These are phyloP conservation scores for Campoplex capitator DNA, from an alignment of 2,888 invertebrate genomes.

Conservation along the genomic window DNA sequence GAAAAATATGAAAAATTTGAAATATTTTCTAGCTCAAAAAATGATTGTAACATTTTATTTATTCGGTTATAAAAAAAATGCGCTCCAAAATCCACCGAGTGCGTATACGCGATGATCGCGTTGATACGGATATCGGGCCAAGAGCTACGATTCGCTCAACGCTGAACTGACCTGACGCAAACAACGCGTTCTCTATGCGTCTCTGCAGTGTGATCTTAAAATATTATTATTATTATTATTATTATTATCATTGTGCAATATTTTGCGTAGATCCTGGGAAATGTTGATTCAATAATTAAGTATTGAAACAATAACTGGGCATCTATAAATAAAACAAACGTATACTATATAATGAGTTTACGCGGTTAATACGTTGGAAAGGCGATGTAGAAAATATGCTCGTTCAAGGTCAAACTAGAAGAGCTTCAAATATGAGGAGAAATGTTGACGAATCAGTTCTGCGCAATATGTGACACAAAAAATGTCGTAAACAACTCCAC, in stretches of 20 bases:
- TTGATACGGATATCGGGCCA: conserved; percentile 30
- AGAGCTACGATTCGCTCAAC: conserved; percentile 28
- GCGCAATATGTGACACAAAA: neutral
- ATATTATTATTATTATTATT: too few species aligned
- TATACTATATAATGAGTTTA: neutral
- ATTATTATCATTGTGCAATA: neutral
- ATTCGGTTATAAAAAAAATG: neutral
- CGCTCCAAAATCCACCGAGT: neutral
- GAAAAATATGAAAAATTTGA: neutral
- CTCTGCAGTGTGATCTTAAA: conserved; percentile 5
- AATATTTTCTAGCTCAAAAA: neutral
- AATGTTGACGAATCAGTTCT: neutral
- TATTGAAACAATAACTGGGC: neutral
- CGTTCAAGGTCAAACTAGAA: conserved; percentile 3
- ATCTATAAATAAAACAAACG: neutral
- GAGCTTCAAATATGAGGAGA: neutral
- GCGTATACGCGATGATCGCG: neutral
- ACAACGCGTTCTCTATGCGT: conserved; percentile 7
- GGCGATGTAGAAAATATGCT: neutral
- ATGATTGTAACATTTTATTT: neutral
- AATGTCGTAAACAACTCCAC: neutral
- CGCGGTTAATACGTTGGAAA: neutral
- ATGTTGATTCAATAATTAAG: neutral
- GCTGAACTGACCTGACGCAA: conserved; percentile 63
- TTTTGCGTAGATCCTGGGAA: neutral